Conservation (phyloP, 2,797 vertebrate genomes). For the Erethizon dorsatum region DNA sequence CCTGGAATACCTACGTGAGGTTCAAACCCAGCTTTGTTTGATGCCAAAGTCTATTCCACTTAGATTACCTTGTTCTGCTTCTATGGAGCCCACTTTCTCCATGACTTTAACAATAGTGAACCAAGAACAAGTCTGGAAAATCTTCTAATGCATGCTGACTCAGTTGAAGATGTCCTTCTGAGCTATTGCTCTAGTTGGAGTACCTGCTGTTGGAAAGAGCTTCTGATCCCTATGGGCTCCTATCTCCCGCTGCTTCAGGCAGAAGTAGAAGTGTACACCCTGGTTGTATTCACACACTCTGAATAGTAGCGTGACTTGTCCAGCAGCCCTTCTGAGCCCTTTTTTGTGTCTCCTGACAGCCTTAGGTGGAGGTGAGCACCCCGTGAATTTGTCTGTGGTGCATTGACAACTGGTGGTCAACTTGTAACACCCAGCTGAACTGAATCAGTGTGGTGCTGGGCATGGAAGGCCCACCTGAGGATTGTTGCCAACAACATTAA, state of each 20-base stretch:
- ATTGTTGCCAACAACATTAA: no score
- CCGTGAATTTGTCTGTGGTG: constrained; percentile 69
- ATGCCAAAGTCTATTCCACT: constrained; percentile 51
- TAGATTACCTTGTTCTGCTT: neutral
- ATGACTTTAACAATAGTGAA: constrained; percentile 27
- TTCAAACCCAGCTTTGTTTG: constrained; percentile 41
- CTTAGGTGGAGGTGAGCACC: constrained; percentile 63
- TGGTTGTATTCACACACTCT: constrained; percentile 13
- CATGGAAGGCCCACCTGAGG: no score
- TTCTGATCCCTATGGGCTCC: neutral
- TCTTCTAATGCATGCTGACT: neutral
- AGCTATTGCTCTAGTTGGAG: neutral
- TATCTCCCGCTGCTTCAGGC: neutral
- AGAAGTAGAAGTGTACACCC: constrained; percentile 43
- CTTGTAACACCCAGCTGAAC: no score
- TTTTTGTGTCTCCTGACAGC: constrained; percentile 51
- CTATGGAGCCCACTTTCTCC: neutral
- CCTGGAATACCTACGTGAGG: neutral
- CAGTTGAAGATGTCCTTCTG: neutral
- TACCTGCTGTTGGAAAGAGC: neutral
- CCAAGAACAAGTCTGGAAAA: constrained; percentile 55
- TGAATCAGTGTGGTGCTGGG: no score
- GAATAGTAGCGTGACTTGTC: constrained; percentile 54
- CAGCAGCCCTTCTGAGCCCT: constrained; percentile 44
- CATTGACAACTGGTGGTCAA: no score